phyloP scores from a whole-genome alignment of 2,888 invertebrate genomes.

The Podabrus alpinus region DNA sequence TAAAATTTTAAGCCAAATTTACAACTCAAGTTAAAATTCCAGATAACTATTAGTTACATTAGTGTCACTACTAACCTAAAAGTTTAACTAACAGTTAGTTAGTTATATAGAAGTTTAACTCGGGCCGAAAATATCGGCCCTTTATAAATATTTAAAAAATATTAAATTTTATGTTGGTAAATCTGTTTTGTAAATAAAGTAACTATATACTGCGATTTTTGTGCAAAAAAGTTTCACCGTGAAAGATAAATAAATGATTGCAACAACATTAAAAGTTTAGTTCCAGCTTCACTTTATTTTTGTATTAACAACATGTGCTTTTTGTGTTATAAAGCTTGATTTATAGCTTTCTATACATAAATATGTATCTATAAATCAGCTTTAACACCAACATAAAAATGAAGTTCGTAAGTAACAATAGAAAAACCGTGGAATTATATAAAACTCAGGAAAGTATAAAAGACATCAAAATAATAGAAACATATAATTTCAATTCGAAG shows the following conservation, averaged over 20 bases:
- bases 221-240: neutral
- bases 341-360: neutral
- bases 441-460: neutral
- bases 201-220: too few relatives aligned
- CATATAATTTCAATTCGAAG: neutral
- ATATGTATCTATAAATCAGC: constrained; percentile 1
- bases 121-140: too few relatives aligned
- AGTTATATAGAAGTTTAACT: too few relatives aligned
- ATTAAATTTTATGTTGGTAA: too few relatives aligned
- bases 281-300: neutral
- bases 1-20: neutral
- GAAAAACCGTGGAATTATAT: neutral
- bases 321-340: neutral
- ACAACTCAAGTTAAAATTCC: too few relatives aligned
- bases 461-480: neutral
- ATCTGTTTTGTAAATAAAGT: neutral
- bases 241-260: neutral
- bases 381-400: neutral
- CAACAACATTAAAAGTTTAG: neutral
- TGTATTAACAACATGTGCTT: constrained; percentile 1
- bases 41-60: too few relatives aligned
- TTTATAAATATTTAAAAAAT: too few relatives aligned
- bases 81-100: too few relatives aligned
- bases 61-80: too few relatives aligned
- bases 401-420: neutral